Evolutionary conservation across 1,140 invertebrate species (phyloP).

Genomic region (Neelides sp.): DNA sequence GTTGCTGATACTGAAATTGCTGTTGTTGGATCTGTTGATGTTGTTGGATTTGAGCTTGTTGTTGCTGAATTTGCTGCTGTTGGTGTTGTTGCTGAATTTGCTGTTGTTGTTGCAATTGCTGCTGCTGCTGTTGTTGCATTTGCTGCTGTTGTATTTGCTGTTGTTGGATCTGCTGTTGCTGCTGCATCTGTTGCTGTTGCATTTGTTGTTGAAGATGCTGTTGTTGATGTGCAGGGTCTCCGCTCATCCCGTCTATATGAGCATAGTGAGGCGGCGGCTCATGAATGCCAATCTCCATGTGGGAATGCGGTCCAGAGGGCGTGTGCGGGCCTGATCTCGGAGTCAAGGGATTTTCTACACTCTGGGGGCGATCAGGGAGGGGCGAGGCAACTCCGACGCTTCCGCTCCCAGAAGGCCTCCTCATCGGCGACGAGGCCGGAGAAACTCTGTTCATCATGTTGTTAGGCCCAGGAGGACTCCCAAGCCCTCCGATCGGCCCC

Average conservation of each 20-base stretch:
- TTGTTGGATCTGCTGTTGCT: not conserved
- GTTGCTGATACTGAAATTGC: constrained; percentile 36
- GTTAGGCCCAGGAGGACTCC: constrained; percentile 23
- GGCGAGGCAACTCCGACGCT: constrained; percentile 39
- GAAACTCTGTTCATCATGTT: constrained; percentile 19
- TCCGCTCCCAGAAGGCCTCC: constrained; percentile 31
- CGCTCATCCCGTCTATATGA: not conserved
- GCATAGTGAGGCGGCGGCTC: constrained; percentile 4
- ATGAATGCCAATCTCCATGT: constrained; percentile 29
- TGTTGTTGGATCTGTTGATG: constrained; percentile 8
- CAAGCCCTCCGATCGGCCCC: constrained; percentile 18
- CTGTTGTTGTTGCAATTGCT: constrained; percentile 26
- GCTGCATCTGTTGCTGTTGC: constrained; percentile 1
- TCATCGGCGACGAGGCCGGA: constrained; percentile 30
- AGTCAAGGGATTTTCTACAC: constrained; percentile 30
- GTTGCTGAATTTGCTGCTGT: constrained; percentile 22
- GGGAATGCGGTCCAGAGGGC: constrained; percentile 23
- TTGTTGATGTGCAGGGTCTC: constrained; percentile 3
- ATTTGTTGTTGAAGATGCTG: constrained; percentile 2
- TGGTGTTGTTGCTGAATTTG: constrained; percentile 26
- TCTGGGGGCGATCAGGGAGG: constrained; percentile 25
- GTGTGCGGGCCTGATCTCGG: constrained; percentile 30
- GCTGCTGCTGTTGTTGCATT: constrained; percentile 19
- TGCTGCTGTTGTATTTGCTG: constrained; percentile 35
- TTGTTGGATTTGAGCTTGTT: constrained; percentile 31